phyloP scores from a whole-genome alignment of 2,113 vertebrate species.

The Oryzias curvinotus region DNA sequence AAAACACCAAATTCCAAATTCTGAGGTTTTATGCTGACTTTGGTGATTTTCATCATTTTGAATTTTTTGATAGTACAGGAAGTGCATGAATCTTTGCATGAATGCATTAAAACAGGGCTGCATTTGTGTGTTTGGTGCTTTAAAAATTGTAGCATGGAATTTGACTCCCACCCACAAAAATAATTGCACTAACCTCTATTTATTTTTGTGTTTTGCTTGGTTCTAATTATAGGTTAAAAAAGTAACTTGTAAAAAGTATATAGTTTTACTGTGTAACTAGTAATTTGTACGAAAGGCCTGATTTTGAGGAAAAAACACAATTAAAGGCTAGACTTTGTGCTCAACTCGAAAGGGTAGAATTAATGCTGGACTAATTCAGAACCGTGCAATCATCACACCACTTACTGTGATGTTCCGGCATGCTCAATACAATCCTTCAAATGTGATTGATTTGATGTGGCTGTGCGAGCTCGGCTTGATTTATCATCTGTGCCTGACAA shows the following conservation, averaged over 20 bases:
- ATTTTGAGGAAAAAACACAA: background rate
- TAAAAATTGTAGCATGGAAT: no score
- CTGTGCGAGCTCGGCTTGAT: slow-evolving; percentile 1
- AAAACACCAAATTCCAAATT: background rate
- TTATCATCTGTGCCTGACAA: background rate
- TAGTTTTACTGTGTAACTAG: no score
- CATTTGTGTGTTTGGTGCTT: no score
- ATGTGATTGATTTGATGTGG: slow-evolving; percentile 10
- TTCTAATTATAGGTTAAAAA: no score
- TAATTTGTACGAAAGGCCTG: no score
- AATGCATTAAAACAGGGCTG: no score
- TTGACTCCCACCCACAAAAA: no score
- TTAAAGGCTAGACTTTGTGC: background rate
- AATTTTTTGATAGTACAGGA: no score
- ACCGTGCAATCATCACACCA: background rate
- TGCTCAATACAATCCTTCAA: background rate
- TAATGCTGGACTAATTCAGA: background rate
- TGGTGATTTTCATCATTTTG: background rate
- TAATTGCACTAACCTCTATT: no score
- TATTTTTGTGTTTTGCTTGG: no score
- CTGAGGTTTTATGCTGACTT: background rate
- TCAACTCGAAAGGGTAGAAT: background rate
- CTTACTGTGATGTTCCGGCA: background rate
- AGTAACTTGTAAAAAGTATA: no score
- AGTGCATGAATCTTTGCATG: no score